Evolutionary conservation across 1,140 invertebrate genomes (phyloP), one percentile per base, ranked within the genome.

Genomic region (Panagrolaimus sp.): DNA sequence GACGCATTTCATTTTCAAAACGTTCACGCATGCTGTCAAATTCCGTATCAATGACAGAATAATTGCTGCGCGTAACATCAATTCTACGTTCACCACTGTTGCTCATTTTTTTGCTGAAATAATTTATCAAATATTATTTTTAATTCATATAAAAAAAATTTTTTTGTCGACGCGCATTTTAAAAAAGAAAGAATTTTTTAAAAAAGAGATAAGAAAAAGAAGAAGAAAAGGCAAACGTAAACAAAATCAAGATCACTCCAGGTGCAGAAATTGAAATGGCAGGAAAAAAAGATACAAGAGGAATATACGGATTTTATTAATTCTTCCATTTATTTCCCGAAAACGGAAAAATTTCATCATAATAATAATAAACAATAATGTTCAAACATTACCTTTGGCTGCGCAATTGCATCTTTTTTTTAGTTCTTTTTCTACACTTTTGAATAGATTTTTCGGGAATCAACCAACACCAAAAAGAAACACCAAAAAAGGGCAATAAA

Each of bases 1-100:
- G 78, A 77, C 90, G 88, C 94, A 96, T 96, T 88, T 97, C 94
- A 66, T 89, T 89, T 84, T 96, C 94, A 84, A 96, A 97, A 71
- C 92, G 88, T 84, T 95, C 93, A 72, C 93, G 89, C 84, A 96
- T 96, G 84, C 90, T 93, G 79, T 91, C 92, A 86, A 96, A 96
- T 86, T 96, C 94, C 64, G 90, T 91, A 85, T 96, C 94, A 84
- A 96, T 91, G 75, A 96, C 91, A 84, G 90, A 93, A 87, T 92
- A 92, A 84, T 95, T 92, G 72, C 91, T 91, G 82, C 94, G 88
- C 85, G 91, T 91, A 84, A 96, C 93, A 80, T 93, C 92, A 24
- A 87, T 84, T 68, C 76, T 75, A 14, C 82, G 72, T 75, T 85
- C 84, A 38, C 79, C 73, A 48, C 44, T 63, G n/a, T 21, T 17